These are phyloP conservation scores for Aphrocallistes beatrix DNA, from an alignment of 37 sponge, comb jelly and placozoan species.

Conservation along the genomic window DNA sequence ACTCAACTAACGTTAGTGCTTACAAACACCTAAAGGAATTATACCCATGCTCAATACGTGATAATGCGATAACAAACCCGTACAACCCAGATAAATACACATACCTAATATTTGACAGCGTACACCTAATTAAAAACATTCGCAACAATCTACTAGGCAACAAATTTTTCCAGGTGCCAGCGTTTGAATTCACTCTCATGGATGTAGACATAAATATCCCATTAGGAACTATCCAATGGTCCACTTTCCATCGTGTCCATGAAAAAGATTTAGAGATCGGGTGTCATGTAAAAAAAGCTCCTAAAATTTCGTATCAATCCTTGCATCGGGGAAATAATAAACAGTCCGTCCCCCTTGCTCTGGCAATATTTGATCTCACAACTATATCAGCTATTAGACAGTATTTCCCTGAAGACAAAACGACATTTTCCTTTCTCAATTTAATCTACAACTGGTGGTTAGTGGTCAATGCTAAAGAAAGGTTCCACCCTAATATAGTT, in stretches of 20 bases:
- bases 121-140: not conserved
- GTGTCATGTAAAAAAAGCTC: not conserved
- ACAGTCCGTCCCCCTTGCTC: not conserved
- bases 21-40: not conserved
- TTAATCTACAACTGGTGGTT: not conserved
- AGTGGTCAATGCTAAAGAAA: not conserved
- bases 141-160: not conserved
- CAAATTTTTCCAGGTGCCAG: not conserved
- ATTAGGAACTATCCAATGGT: not conserved
- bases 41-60: not conserved
- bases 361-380: not conserved
- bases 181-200: not conserved
- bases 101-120: not conserved
- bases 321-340: not conserved
- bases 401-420: not conserved
- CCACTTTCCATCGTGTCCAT: not conserved
- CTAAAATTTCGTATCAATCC: not conserved
- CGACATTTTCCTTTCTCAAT: not conserved
- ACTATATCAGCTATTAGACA: not conserved
- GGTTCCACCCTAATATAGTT: not conserved
- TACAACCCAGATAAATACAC: conserved; percentile 11
- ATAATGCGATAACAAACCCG: not conserved
- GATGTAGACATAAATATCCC: not conserved
- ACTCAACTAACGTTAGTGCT: conserved; percentile 15
- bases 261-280: not conserved